phyloP scores from a whole-genome alignment of 2,888 invertebrate species.

The Cerceris rybyensis region DNA sequence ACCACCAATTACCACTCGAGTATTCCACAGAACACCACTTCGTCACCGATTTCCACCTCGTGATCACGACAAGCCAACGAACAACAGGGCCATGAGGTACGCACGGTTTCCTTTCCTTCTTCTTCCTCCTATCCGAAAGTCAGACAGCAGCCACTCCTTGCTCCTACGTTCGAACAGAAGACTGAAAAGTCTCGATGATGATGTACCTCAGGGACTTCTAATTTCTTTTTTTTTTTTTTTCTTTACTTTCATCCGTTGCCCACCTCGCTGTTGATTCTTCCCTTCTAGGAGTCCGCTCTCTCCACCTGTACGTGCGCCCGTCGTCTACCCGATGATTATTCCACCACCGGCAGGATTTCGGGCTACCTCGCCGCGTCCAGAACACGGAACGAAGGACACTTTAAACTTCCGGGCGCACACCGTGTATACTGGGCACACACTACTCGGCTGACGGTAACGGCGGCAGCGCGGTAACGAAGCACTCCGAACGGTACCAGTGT shows the following conservation, averaged over 20 bases:
- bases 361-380: constrained; percentile 39
- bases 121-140: constrained; percentile 28
- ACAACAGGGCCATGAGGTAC: constrained; percentile 65
- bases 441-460: constrained; percentile 58
- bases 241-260: constrained; percentile 43
- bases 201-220: background rate
- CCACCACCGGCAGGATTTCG: constrained; percentile 33
- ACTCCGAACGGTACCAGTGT: constrained; percentile 68
- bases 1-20: constrained; percentile 58
- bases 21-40: constrained; percentile 54
- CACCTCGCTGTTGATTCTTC: constrained; percentile 37
- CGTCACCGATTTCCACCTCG: constrained; percentile 46
- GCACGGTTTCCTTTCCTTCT: constrained; percentile 34
- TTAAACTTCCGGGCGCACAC: constrained; percentile 61
- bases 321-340: constrained; percentile 32
- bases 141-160: constrained; percentile 54
- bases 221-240: constrained; percentile 15
- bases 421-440: constrained; percentile 54
- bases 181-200: constrained; percentile 26
- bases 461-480: constrained; percentile 63
- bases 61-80: constrained; percentile 57
- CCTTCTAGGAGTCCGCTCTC: constrained; percentile 39
- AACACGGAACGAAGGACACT: constrained; percentile 49
- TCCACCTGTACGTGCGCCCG: constrained; percentile 43
- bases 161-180: constrained; percentile 39